These are phyloP conservation scores for Hippocampus comes DNA, from an alignment of 2,113 vertebrate genomes.

Conservation along the genomic window DNA sequence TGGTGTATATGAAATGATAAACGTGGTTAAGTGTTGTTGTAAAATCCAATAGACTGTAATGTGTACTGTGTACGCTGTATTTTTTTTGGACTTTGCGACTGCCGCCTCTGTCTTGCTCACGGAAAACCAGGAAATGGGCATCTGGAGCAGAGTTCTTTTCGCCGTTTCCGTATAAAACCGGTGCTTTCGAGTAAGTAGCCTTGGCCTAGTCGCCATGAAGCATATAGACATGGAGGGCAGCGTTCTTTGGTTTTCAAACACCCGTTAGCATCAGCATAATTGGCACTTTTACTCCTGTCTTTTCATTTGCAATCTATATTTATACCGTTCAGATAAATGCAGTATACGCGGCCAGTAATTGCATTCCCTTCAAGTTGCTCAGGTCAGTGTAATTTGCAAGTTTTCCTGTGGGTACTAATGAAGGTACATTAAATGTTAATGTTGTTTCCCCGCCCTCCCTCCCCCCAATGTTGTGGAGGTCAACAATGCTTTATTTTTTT, in stretches of 20 bases:
- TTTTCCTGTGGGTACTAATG: background rate
- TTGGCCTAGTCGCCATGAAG: background rate
- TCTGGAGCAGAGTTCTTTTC: too few relatives aligned
- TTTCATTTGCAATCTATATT: background rate
- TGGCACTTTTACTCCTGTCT: background rate
- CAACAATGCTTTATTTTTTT: slow-evolving; percentile 1
- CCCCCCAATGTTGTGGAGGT: background rate
- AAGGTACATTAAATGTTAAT: background rate
- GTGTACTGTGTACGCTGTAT: too few relatives aligned
- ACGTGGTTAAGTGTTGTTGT: too few relatives aligned
- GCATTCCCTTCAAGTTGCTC: background rate
- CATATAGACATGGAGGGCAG: background rate
- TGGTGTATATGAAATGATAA: too few relatives aligned
- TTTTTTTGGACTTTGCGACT: too few relatives aligned
- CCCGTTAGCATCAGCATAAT: background rate
- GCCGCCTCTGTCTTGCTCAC: too few relatives aligned
- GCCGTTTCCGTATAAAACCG: too few relatives aligned
- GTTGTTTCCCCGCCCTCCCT: background rate
- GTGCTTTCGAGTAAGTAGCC: too few relatives aligned
- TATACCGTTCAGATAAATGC: background rate
- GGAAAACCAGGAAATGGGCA: too few relatives aligned
- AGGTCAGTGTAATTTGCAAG: background rate
- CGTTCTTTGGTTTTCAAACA: background rate
- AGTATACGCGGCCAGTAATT: background rate
- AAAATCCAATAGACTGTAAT: too few relatives aligned